Conservation (phyloP, 1,140 invertebrate species). For the Aphelenchoides besseyi region DNA sequence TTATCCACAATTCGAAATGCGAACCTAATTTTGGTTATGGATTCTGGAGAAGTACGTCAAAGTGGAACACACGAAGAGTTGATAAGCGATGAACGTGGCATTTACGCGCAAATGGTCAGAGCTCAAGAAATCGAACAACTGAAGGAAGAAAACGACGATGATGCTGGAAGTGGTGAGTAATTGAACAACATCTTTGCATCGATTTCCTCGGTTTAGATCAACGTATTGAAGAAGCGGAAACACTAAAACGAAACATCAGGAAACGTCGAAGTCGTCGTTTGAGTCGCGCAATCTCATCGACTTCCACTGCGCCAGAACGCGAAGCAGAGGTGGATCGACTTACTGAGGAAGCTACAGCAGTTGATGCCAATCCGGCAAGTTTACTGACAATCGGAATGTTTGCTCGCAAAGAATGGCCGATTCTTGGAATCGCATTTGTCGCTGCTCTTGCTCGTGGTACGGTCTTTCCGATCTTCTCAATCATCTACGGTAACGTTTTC, state of each 20-base stretch:
- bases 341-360: constrained; percentile 25
- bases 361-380: constrained; percentile 23
- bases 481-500: constrained; percentile 35
- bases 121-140: constrained; percentile 63
- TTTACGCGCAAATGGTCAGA: constrained; percentile 67
- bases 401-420: constrained; percentile 33
- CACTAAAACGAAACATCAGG: neutral
- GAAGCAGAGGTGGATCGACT: constrained; percentile 12
- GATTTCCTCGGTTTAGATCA: neutral
- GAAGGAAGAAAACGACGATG: constrained; percentile 14
- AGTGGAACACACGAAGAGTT: constrained; percentile 64
- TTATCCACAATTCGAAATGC: constrained; percentile 66
- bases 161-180: neutral
- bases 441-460: constrained; percentile 28
- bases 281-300: neutral
- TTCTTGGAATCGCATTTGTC: constrained; percentile 25
- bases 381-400: constrained; percentile 29
- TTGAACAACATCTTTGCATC: neutral
- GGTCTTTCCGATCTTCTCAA: constrained; percentile 41
- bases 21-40: constrained; percentile 66
- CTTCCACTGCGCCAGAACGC: constrained; percentile 12
- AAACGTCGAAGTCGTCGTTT: constrained; percentile 61
- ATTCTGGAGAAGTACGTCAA: constrained; percentile 34
- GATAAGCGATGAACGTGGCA: constrained; percentile 63
- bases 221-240: neutral